A percentile compares a stretch with the other conserved stretches of the same genome.
phyloP scores from a whole-genome alignment of 1,140 invertebrate species.

The Belonocnema kinseyi region DNA sequence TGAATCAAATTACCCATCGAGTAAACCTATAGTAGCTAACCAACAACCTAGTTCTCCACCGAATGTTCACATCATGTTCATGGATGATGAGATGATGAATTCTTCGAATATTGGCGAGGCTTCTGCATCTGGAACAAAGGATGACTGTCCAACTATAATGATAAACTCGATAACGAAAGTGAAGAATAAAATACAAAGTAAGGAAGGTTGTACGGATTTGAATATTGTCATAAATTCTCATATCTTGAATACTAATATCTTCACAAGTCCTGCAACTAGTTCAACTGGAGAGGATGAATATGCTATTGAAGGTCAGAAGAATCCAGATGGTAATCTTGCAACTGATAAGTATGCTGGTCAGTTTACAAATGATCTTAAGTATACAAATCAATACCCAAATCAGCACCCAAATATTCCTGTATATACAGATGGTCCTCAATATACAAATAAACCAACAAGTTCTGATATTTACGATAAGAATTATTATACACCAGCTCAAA shows the following conservation, averaged over 20 bases:
- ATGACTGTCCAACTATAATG: slow-evolving; percentile 68
- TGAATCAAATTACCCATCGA: slow-evolving; percentile 41
- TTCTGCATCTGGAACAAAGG: slow-evolving; percentile 34
- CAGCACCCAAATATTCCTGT: not conserved
- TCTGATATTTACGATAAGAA: not conserved
- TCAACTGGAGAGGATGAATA: not conserved
- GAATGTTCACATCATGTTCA: slow-evolving; percentile 71
- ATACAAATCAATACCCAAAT: not conserved
- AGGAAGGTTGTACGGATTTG: slow-evolving; percentile 71
- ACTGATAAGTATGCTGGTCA: not conserved
- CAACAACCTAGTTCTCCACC: slow-evolving; percentile 47
- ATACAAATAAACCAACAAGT: not conserved
- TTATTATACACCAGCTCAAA: not conserved
- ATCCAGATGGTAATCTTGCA: not conserved
- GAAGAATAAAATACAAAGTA: slow-evolving; percentile 71
- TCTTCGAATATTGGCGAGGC: slow-evolving; percentile 53
- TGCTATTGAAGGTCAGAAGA: not conserved
- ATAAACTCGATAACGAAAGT: slow-evolving; percentile 71
- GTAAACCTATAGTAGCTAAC: not conserved
- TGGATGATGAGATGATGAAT: slow-evolving; percentile 13
- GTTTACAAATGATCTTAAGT: not conserved
- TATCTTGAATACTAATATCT: slow-evolving; percentile 63
- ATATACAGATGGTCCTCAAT: not conserved
- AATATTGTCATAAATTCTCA: slow-evolving; percentile 75
- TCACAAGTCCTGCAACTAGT: slow-evolving; percentile 43